Percentiles rank a stretch among this genome's conserved stretches.
These are phyloP conservation scores for Epizoanthus illoricatus DNA, from an alignment of 92 coral and sea anemone species.

Conservation along the genomic window DNA sequence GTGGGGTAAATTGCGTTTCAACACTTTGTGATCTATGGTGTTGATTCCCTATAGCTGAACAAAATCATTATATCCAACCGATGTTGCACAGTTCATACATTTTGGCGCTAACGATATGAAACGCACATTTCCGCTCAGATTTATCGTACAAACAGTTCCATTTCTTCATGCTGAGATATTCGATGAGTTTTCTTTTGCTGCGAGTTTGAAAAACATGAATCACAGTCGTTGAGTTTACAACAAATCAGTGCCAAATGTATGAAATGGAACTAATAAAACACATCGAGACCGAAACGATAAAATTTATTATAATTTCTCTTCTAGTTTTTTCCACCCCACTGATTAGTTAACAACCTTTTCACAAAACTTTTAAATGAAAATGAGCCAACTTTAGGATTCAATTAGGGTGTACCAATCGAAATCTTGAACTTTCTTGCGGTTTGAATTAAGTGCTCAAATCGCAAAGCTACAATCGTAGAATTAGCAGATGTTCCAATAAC, in stretches of 20 bases:
- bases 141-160: neutral
- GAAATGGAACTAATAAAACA: neutral
- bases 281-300: neutral
- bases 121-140: neutral
- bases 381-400: neutral
- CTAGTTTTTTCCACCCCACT: neutral
- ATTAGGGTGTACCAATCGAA: neutral
- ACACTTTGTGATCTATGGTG: neutral
- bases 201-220: neutral
- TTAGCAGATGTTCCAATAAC: constrained; percentile 4
- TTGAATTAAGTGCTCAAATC: neutral
- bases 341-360: constrained; percentile 6
- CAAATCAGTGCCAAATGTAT: neutral
- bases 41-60: too few species aligned
- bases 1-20: neutral
- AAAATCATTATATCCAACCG: neutral
- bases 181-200: neutral
- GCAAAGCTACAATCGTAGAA: neutral
- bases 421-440: neutral
- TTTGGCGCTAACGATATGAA: neutral
- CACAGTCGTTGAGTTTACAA: neutral
- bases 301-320: neutral
- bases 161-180: neutral
- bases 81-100: neutral
- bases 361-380: constrained; percentile 18